Conservation (phyloP, 1,140 invertebrate genomes). For the Nasonia giraulti region DNA sequence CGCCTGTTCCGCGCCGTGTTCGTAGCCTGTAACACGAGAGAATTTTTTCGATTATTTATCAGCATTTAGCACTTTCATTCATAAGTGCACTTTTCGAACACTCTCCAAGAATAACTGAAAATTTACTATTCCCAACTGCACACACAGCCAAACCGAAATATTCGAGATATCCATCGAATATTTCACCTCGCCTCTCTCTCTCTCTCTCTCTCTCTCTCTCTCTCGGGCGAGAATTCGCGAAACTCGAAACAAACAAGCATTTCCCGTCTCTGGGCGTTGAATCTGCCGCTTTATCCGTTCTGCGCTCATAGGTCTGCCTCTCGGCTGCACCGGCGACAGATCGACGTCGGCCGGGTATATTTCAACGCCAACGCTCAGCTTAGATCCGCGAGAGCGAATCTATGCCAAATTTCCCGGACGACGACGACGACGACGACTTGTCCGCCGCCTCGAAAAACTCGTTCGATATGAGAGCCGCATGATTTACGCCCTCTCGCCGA, state of each 20-base stretch:
- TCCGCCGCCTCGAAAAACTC: neutral
- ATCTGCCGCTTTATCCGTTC: neutral
- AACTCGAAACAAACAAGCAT: neutral
- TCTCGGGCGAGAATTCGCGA: neutral
- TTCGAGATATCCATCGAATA: neutral
- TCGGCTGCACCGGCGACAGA: neutral
- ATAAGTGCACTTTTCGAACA: too few relatives aligned
- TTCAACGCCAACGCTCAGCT: constrained; percentile 25
- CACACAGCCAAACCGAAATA: neutral
- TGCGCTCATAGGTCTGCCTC: neutral
- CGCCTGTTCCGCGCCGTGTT: constrained; percentile 66
- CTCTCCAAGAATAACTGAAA: neutral
- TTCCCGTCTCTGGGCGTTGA: neutral
- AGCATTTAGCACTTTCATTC: neutral
- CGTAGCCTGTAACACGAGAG: constrained; percentile 71
- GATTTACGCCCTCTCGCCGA: constrained; percentile 5
- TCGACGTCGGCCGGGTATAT: constrained; percentile 35
- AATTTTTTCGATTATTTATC: neutral
- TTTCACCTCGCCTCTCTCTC: neutral
- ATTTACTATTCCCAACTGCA: neutral
- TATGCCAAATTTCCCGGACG: constrained; percentile 18
- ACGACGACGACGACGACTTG: neutral
- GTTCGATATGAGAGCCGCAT: neutral
- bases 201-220: neutral
- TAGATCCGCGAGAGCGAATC: neutral